Evolutionary conservation across 2,888 invertebrate genomes (phyloP).

Genomic region (Pedicia rivosa): DNA sequence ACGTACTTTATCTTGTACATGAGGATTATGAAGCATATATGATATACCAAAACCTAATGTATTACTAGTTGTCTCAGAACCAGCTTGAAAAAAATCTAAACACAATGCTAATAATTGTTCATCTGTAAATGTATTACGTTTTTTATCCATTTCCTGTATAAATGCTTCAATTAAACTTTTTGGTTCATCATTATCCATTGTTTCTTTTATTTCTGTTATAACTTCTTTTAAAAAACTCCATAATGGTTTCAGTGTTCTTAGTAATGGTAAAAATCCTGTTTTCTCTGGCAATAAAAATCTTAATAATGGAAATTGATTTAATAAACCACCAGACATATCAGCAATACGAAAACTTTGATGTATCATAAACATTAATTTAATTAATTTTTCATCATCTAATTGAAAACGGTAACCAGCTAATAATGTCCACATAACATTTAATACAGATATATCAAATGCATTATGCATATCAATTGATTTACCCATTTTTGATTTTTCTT

Average conservation of each 20-base stretch:
- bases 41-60: conserved; percentile 38
- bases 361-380: conserved; percentile 37
- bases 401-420: conserved; percentile 45
- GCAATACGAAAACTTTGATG: conserved; percentile 44
- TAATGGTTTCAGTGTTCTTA: conserved; percentile 34
- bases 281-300: conserved; percentile 44
- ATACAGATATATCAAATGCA: conserved; percentile 41
- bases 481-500: conserved; percentile 17
- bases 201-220: conserved; percentile 35
- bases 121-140: conserved; percentile 23
- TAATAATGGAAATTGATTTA: conserved; percentile 52
- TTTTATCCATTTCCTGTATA: conserved; percentile 34
- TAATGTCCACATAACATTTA: conserved; percentile 55
- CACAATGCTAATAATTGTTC: conserved; percentile 39
- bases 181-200: conserved; percentile 21
- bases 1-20: conserved; percentile 35
- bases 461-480: conserved; percentile 33
- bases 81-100: conserved; percentile 44
- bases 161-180: conserved; percentile 34
- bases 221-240: conserved; percentile 39
- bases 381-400: conserved; percentile 38
- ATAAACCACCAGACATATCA: conserved; percentile 48
- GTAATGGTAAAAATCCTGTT: conserved; percentile 42
- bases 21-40: conserved; percentile 36
- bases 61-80: conserved; percentile 37